These are phyloP conservation scores for Oligia latruncula DNA, from an alignment of 2,888 invertebrate genomes.

Conservation along the genomic window DNA sequence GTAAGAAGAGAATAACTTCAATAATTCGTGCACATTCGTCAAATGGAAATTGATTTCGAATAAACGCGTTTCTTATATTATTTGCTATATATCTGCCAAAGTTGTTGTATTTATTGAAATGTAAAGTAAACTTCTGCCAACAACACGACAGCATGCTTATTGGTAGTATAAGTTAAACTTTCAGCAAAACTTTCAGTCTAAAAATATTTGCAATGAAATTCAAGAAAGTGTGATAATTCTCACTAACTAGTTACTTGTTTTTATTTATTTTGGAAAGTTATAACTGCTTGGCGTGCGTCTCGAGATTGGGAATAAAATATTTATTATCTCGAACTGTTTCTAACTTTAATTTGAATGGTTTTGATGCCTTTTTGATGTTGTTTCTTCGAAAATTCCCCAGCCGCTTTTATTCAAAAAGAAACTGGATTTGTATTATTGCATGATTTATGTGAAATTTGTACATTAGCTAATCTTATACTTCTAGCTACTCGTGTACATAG, in stretches of 20 bases:
- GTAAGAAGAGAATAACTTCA: not conserved
- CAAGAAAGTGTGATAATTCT: slow-evolving; percentile 39
- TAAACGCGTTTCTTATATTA: not conserved
- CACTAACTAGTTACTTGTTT: slow-evolving; percentile 35
- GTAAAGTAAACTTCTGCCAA: slow-evolving; percentile 9
- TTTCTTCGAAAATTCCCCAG: slow-evolving; percentile 1
- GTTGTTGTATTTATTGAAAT: slow-evolving; percentile 21
- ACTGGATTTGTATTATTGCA: not conserved
- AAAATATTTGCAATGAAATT: slow-evolving; percentile 37
- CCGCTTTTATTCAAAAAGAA: not conserved
- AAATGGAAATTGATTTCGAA: slow-evolving; percentile 13
- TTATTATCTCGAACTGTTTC: slow-evolving; percentile 19
- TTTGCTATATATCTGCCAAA: not conserved
- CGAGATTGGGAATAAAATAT: slow-evolving; percentile 26
- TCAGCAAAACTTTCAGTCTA: slow-evolving; percentile 33
- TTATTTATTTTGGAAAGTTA: slow-evolving; percentile 44
- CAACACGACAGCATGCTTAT: slow-evolving; percentile 24
- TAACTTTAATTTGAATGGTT: slow-evolving; percentile 25
- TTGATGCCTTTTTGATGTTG: slow-evolving; percentile 17
- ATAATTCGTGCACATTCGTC: not conserved
- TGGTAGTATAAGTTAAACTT: slow-evolving; percentile 36
- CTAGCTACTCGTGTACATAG: not conserved
- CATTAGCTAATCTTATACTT: not conserved
- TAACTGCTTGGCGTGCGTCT: not conserved
- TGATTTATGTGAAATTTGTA: slow-evolving; percentile 3